Evolutionary conservation across 2,888 invertebrate genomes (phyloP), one percentile per base, ranked within the genome.

Genomic region (Pheosia tremula): DNA sequence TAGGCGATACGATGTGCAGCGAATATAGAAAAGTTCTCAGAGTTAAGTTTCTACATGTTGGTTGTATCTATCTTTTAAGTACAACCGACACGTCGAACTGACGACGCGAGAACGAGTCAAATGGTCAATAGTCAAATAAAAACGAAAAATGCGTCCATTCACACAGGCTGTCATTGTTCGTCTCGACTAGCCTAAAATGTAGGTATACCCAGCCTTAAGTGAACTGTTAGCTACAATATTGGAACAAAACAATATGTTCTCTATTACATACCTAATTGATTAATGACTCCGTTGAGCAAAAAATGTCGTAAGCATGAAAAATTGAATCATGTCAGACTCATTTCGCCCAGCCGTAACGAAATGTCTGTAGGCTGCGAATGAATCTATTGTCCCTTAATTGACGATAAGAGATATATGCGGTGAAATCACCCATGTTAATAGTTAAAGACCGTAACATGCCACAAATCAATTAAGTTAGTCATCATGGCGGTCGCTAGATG

Each of bases 381-480:
- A 64, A 64, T 65, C 60, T 66, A 64, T 63, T 63, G 57, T 64
- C 60, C 64, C 67, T 69, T 69, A 61, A 74, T 70, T 66, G 68
- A 60, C 68, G 71, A 74, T 72, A 78, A 74, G 62, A 69, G 68
- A 69, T 74, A 66, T 79, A 66, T 75, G 69, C 68, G 78, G 74
- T 84, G 81, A 85, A 86, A 84, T 83, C 85, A 88, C 83, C 84
- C 81, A 84, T 80, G 80, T 85, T 84, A 85, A 80, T 82, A 84
- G 81, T 87, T 87, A 88, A 89, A 80, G 79, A 86, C 87, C 86
- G 85, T 87, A 80, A 82, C 90, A 89, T 88, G 88, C 87, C 72
- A 81, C 84, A 86, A 90, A 90, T 89, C 88, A 89, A 87, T 88
- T 85, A 87, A 86, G 83, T 90, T 89, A 90, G 89, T 91, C 90